Evolutionary conservation across 2,888 invertebrate genomes (phyloP).

Genomic region (Heliconius ethilla): DNA sequence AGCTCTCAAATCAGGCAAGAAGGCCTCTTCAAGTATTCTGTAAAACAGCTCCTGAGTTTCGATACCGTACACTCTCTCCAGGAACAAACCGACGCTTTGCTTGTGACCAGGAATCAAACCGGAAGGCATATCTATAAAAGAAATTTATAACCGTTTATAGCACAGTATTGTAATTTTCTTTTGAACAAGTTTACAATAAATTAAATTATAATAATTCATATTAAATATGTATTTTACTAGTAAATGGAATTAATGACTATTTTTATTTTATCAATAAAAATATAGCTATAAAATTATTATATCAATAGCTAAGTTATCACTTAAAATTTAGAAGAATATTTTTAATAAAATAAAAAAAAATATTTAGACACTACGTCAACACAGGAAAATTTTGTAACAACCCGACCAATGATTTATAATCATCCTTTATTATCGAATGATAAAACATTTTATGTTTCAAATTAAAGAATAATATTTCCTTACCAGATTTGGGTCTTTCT

Average conservation of each 20-base stretch:
- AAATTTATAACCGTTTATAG: background rate
- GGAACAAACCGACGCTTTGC: constrained; percentile 97
- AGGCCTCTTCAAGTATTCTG: constrained; percentile 96
- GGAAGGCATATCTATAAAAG: constrained; percentile 89
- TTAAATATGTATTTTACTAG: no score
- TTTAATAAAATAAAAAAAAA: background rate
- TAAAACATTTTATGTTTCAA: background rate
- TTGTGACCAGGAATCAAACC: constrained; percentile 98
- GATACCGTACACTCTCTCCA: constrained; percentile 99
- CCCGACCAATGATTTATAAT: no score
- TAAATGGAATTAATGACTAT: no score
- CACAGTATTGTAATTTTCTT: no score
- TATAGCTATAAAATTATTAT: no score
- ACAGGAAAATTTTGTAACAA: no score
- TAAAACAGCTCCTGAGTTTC: constrained; percentile 98
- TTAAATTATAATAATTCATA: no score
- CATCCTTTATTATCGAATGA: background rate
- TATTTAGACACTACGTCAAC: background rate
- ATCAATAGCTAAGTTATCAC: no score
- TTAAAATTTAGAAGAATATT: background rate
- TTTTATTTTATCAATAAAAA: no score
- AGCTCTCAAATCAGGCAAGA: constrained; percentile 97
- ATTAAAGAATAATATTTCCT: constrained; percentile 30
- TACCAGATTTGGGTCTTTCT: constrained; percentile 90
- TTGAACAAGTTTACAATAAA: no score